These are phyloP conservation scores for Oophaga pumilio DNA, from an alignment of 2,113 vertebrate genomes.

Conservation along the genomic window DNA sequence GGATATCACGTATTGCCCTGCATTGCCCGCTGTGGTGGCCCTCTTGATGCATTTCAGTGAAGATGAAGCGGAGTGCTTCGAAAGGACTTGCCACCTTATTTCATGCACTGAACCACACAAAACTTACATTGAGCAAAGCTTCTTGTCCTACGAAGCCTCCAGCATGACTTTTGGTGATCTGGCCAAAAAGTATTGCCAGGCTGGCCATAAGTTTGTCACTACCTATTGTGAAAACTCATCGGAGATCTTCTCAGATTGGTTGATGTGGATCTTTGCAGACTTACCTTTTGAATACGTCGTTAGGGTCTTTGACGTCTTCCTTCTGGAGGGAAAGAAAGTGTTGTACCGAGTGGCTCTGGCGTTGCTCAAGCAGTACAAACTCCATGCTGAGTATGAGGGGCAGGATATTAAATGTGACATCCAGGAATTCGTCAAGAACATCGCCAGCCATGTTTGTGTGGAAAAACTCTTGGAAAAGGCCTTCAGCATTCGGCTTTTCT, in stretches of 20 bases:
- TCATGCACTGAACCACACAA: slow-evolving; percentile 77
- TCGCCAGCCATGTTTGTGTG: slow-evolving; percentile 67
- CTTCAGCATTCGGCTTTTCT: slow-evolving; percentile 80
- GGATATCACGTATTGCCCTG: slow-evolving; percentile 81
- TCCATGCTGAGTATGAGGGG: slow-evolving; percentile 73
- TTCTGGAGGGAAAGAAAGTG: slow-evolving; percentile 86
- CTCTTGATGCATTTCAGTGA: slow-evolving; percentile 84
- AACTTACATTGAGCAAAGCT: slow-evolving; percentile 82
- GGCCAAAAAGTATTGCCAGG: slow-evolving; percentile 82
- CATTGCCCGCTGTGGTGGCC: slow-evolving; percentile 78
- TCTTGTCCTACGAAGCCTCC: slow-evolving; percentile 80
- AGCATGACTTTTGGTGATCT: slow-evolving; percentile 89
- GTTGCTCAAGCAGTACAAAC: slow-evolving; percentile 80
- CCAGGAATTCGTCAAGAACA: slow-evolving; percentile 76
- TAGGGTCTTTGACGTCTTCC: slow-evolving; percentile 80
- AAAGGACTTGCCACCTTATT: slow-evolving; percentile 77
- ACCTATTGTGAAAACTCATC: slow-evolving; percentile 78
- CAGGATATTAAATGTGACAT: slow-evolving; percentile 76
- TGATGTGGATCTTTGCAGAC: slow-evolving; percentile 83
- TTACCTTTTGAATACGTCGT: slow-evolving; percentile 83
- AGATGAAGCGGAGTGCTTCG: slow-evolving; percentile 83
- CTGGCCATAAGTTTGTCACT: slow-evolving; percentile 82
- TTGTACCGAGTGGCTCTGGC: slow-evolving; percentile 83
- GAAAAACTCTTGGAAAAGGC: slow-evolving; percentile 80
- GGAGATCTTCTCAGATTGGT: slow-evolving; percentile 86